These are phyloP conservation scores for Lycia hirtaria DNA, from an alignment of 2,888 invertebrate species.

Conservation along the genomic window DNA sequence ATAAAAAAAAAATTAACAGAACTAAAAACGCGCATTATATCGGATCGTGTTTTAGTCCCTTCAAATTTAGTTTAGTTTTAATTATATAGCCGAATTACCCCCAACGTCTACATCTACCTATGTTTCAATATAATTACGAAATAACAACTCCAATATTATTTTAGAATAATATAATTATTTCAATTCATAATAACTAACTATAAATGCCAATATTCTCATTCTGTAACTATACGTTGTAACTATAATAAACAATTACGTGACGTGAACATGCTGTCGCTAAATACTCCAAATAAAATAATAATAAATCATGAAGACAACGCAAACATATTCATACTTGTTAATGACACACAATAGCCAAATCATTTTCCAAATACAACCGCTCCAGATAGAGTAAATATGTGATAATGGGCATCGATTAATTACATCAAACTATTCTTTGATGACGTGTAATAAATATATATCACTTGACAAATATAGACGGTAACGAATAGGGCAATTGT, in stretches of 20 bases:
- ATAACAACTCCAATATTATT: constrained; percentile 81
- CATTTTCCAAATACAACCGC: constrained; percentile 38
- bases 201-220: constrained; percentile 78
- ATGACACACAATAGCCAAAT: constrained; percentile 50
- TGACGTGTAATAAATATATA: constrained; percentile 1
- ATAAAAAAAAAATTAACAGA: no score
- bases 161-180: constrained; percentile 86
- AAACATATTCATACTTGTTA: no score
- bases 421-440: constrained; percentile 36
- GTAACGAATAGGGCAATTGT: no score
- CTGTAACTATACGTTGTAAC: constrained; percentile 74
- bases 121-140: constrained; percentile 43
- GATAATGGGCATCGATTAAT: constrained; percentile 50
- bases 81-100: no score
- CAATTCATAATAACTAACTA: constrained; percentile 85
- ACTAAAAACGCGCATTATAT: no score
- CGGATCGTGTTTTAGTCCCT: no score
- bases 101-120: no score
- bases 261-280: constrained; percentile 58
- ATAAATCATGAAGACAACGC: no score
- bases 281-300: constrained; percentile 44
- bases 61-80: no score
- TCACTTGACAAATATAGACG: no score
- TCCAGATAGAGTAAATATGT: constrained; percentile 41
- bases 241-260: constrained; percentile 73